A percentile compares a stretch with the other conserved stretches of the same genome.
Evolutionary conservation across 2,888 invertebrate genomes (phyloP).

Genomic region (Cataglyphis rosenhaueri): DNA sequence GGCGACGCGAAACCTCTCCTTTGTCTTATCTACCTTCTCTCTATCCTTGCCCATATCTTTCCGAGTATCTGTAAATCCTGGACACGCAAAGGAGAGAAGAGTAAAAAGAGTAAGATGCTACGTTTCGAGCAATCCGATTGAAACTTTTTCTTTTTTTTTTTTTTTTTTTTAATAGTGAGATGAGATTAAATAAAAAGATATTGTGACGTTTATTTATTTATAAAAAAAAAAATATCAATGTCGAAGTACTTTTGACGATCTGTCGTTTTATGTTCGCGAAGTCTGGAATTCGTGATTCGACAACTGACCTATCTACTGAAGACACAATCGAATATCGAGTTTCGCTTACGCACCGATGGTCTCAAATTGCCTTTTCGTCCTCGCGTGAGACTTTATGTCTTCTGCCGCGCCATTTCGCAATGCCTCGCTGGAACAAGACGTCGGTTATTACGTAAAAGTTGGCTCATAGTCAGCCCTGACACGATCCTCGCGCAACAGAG

Average conservation of each 20-base stretch:
- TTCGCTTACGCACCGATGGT: conserved; percentile 58
- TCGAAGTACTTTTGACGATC: background rate
- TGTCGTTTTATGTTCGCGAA: background rate
- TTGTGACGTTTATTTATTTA: background rate
- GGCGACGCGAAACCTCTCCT: conserved; percentile 40
- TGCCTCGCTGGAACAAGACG: conserved; percentile 54
- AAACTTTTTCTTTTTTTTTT: background rate
- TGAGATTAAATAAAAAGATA: background rate
- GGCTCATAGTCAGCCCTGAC: conserved; percentile 62
- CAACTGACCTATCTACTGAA: conserved; percentile 37
- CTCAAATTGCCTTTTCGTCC: conserved; percentile 60
- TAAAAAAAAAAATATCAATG: background rate
- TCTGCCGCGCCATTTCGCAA: conserved; percentile 64
- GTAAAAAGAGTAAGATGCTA: background rate
- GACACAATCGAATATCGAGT: conserved; percentile 57
- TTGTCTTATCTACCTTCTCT: conserved; percentile 1
- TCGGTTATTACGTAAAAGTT: conserved; percentile 67
- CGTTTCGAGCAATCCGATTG: background rate
- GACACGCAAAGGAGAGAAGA: background rate
- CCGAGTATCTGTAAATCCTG: background rate
- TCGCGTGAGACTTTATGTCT: conserved; percentile 59
- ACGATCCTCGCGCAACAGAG: conserved; percentile 54
- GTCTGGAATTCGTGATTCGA: conserved; percentile 5
- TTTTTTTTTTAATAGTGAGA: too few relatives aligned
- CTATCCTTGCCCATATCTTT: background rate